A percentile compares a stretch with the other conserved stretches of the same genome.
Evolutionary conservation across 2,888 invertebrate genomes (phyloP).

Genomic region (Habrosyne pyritoides): DNA sequence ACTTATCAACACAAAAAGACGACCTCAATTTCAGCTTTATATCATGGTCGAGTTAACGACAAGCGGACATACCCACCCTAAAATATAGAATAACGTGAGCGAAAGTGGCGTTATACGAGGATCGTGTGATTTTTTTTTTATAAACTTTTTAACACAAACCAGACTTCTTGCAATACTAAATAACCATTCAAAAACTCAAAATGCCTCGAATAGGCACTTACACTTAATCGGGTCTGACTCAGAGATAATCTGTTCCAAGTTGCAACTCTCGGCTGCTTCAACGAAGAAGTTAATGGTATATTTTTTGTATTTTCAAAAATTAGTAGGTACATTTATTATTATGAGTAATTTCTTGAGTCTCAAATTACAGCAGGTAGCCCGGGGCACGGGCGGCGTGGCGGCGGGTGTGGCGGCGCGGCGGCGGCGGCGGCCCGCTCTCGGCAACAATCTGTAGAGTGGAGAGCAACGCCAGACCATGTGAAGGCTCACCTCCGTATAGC

Average conservation of each 20-base stretch:
- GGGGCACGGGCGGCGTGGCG: conserved; percentile 44
- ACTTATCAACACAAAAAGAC: too few species aligned
- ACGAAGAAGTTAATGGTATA: conserved; percentile 51
- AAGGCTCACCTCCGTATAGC: conserved; percentile 64
- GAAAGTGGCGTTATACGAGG: background rate
- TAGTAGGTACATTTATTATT: conserved; percentile 79
- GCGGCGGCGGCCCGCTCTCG: conserved; percentile 33
- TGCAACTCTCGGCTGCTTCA: conserved; percentile 47
- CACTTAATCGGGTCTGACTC: conserved; percentile 43
- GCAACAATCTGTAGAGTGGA: conserved; percentile 55
- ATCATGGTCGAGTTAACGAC: too few species aligned
- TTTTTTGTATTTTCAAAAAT: conserved; percentile 69
- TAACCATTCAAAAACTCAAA: conserved; percentile 19
- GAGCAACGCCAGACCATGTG: conserved; percentile 42
- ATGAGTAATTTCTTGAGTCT: conserved; percentile 78
- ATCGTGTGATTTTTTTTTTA: too few species aligned
- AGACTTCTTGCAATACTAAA: conserved; percentile 21
- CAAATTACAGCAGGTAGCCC: conserved; percentile 82
- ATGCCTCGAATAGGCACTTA: conserved; percentile 18
- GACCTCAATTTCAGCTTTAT: too few species aligned
- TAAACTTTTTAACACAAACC: background rate
- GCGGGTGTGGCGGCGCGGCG: background rate
- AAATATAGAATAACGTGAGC: too few species aligned
- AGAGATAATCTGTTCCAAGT: conserved; percentile 56
- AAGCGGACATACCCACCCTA: too few species aligned